Base-by-base conservation (phyloP, 2,113 vertebrate species). In the Epinephelus moara region DNA sequence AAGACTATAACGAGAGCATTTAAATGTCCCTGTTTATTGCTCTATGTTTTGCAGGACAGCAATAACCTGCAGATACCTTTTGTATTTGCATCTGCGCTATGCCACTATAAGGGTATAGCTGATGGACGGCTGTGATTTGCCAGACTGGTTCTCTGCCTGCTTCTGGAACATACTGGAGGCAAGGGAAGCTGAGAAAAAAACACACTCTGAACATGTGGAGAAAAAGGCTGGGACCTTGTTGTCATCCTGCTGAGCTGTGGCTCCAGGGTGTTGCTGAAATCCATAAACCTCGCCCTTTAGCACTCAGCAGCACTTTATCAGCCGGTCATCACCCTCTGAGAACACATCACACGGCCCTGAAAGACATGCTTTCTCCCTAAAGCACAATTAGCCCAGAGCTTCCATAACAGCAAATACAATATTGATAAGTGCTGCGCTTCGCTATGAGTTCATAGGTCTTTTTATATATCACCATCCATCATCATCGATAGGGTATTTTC, bases 261-360 rank as follows among this genome's bases (percentile, higher is more conserved):
- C 85, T 84, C 84, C 14, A n/a, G 56, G 70, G 40, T 82, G 61
- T 49, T 60, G 13, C 52, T 73, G 64, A 89, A 86, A 93, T 83
- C 92, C 68, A 91, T 88, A 85, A 74, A 76, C 56, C 82, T 77
- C 10, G 17, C 74, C 73, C 70, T 68, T 52, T 13, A 66, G 78
- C 70, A 75, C 87, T 80, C 75, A 75, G 81, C 61, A 25, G 76
- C 82, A 78, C 53, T 92, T 86, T 78, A 84, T 88, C 90, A 86
- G 87, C 82, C 62, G 53, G 72, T 76, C 88, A 76, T 90, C 79
- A 69, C 57, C 60, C 19, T 60, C 37, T 3, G 53, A 71, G 50
- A 84, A 63, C 66, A 71, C 71, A 79, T 80, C 27, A 12, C 72
- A 62, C 6, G 0, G 18, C 72, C n/a, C 49, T 68, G 66, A 45